Conservation (phyloP, 2,888 invertebrate genomes). For the Gastracanthus pulcherrimus region DNA sequence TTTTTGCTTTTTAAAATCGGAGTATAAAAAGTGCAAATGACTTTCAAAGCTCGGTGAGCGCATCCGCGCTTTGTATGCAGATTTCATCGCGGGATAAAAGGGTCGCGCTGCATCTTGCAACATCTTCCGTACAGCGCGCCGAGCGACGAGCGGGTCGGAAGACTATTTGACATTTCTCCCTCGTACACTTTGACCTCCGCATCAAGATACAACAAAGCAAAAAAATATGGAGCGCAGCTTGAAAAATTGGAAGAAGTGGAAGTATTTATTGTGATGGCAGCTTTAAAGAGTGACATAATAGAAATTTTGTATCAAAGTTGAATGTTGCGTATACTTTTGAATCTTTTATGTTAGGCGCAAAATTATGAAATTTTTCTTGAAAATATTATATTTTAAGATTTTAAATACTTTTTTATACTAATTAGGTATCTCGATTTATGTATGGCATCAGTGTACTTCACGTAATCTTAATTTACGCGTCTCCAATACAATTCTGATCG, state of each 20-base stretch:
- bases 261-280: background rate
- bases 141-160: background rate
- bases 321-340: too few relatives aligned
- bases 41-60: background rate
- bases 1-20: background rate
- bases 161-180: background rate
- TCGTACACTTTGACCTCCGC: background rate
- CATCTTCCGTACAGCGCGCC: background rate
- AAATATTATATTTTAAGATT: too few relatives aligned
- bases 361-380: too few relatives aligned
- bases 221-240: background rate
- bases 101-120: constrained; percentile 20
- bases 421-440: too few relatives aligned
- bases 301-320: too few relatives aligned
- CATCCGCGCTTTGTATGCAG: constrained; percentile 27
- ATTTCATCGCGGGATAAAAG: constrained; percentile 15
- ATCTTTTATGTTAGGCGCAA: too few relatives aligned
- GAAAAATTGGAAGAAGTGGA: background rate
- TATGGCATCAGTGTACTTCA: too few relatives aligned
- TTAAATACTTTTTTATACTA: too few relatives aligned
- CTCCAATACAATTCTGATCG: too few relatives aligned
- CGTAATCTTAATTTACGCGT: too few relatives aligned
- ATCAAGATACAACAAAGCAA: background rate
- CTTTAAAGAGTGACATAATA: background rate
- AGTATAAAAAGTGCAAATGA: constrained; percentile 1